Evolutionary conservation across 2,888 invertebrate genomes (phyloP), one percentile per base, ranked within the genome.

Genomic region (Parochlus steinenii): DNA sequence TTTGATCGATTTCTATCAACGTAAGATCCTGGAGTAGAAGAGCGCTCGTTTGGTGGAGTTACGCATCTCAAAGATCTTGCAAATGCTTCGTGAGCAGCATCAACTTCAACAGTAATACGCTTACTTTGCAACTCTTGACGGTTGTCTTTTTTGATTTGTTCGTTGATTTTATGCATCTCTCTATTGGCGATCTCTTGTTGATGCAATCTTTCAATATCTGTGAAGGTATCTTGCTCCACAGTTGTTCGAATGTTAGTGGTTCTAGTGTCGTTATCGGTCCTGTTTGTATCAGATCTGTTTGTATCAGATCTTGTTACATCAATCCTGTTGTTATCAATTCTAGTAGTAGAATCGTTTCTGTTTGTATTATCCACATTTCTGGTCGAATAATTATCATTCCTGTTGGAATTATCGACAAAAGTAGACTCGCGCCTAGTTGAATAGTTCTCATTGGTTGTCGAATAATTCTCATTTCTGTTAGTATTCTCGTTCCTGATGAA

Each of bases 81-180:
- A 63, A 80, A 81, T 1, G 77, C 77, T 44, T 78, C 73, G 48
- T 81, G 81, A 2, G 76, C 68, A 1, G 79, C 72, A 48, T 77
- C 78, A 46, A 67, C 63, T 37, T 76, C 75, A 24, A 67, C 66
- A 43, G 69, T 72, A 15, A 74, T 65, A 38, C 54, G 52, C 43
- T 64, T 69, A 31, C 62, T 65, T 4, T 34, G 30, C 15, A 16
- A 27, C 31, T 24, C 38, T 39, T 27, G 36, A n/a, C n/a, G n/a
- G 7, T 20, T 37, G 34, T 39, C 34, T 3, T 12, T 30, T 14
- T 28, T 17, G 16, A 34, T 19, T 18, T 39, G 31, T 11, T 39
- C 31, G 11, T 19, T 31, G 23, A 37, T 19, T 20, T 33, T 37
- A 23, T 37, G 26, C 11, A 36, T 28, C 30, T 39, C 37, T 17